A percentile compares a stretch with the other conserved stretches of the same genome.
Conservation (phyloP, 2,113 vertebrate genomes). For the Zingel zingel region DNA sequence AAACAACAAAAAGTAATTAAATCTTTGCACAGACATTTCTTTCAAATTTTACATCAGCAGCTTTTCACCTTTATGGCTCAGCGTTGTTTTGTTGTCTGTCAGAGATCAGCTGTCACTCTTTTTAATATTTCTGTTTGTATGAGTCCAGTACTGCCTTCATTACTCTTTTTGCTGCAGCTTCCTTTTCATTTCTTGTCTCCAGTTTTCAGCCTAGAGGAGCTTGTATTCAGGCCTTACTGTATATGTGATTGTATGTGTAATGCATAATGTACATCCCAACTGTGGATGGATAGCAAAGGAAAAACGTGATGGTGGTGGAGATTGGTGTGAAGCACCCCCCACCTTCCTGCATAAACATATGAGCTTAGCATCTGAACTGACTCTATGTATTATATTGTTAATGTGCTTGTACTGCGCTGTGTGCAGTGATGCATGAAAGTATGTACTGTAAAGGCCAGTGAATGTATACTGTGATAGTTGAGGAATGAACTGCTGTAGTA, state of each 20-base stretch:
- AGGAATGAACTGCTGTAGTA: not conserved
- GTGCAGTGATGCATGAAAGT: conserved; percentile 23
- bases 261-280: not conserved
- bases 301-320: not conserved
- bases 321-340: not conserved
- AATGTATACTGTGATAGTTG: not conserved
- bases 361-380: not conserved
- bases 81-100: not conserved
- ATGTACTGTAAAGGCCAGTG: not conserved
- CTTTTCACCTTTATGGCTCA: too few species aligned
- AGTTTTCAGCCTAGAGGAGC: not conserved
- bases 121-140: not conserved
- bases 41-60: not conserved
- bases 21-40: not conserved
- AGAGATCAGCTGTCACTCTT: not conserved
- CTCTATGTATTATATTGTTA: conserved; percentile 1
- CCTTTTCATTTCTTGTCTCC: not conserved
- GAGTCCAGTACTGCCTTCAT: not conserved
- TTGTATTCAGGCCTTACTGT: not conserved
- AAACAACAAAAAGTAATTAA: not conserved
- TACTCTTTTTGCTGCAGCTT: not conserved
- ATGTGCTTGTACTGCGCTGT: not conserved
- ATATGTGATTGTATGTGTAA: conserved; percentile 7
- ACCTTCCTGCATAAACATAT: conserved; percentile 24
- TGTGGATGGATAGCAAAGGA: not conserved